A percentile compares a stretch with the other conserved stretches of the same genome.
Conservation (phyloP, 2,113 vertebrate species). For the Poecilia latipinna region DNA sequence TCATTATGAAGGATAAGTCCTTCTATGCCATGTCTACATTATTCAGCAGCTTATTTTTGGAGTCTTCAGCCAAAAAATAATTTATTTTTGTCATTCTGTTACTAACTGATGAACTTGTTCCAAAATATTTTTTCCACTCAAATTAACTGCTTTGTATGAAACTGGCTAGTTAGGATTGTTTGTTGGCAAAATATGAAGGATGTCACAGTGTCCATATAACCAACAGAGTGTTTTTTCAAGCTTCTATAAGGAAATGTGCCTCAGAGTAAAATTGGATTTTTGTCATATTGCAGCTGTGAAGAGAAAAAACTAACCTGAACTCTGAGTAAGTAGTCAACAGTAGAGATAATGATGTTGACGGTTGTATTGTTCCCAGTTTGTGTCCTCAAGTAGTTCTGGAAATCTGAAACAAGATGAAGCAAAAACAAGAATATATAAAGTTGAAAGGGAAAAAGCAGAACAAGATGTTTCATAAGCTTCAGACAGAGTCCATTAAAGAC, state of each 20-base stretch:
- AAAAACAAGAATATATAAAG: neutral
- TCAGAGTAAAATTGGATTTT: neutral
- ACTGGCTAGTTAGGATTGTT: too few species aligned
- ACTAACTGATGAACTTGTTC: too few species aligned
- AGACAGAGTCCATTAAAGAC: too few species aligned
- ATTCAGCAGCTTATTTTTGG: neutral
- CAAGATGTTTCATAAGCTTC: neutral
- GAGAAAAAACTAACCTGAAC: conserved; percentile 85
- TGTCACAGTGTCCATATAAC: too few species aligned
- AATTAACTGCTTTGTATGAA: too few species aligned
- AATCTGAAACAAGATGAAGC: conserved; percentile 80
- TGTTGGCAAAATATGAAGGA: too few species aligned
- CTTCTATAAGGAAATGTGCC: too few species aligned
- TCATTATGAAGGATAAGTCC: neutral
- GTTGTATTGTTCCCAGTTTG: conserved; percentile 98
- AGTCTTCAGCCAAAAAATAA: neutral
- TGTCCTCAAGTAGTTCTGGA: conserved; percentile 96
- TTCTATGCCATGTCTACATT: neutral
- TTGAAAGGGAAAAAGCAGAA: neutral
- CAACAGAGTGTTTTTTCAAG: too few species aligned
- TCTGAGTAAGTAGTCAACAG: conserved; percentile 94
- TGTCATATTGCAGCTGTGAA: neutral
- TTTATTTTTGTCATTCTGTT: neutral
- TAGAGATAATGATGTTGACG: conserved; percentile 97
- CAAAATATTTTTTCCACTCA: too few species aligned